Evolutionary conservation across 2,888 invertebrate genomes (phyloP).

Genomic region (Scelioninae gen. 1): DNA sequence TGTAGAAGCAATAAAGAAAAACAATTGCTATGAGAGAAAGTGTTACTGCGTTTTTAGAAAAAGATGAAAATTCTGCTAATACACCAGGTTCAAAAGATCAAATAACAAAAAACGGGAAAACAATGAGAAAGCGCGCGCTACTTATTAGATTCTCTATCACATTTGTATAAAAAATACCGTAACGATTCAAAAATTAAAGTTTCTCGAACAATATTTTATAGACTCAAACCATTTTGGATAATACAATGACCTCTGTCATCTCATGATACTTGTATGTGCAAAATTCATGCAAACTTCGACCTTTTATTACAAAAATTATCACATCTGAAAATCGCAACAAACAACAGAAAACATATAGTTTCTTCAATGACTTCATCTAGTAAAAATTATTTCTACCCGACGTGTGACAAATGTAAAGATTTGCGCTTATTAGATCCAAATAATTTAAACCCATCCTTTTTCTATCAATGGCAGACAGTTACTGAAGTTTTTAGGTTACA

Average conservation of each 20-base stretch:
- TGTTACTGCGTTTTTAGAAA: too few relatives aligned
- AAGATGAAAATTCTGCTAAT: too few relatives aligned
- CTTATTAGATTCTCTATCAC: too few relatives aligned
- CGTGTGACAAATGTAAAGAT: not conserved
- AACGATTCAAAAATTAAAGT: not conserved
- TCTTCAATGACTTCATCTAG: not conserved
- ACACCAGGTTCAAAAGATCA: too few relatives aligned
- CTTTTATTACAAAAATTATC: constrained; percentile 17
- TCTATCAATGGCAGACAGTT: constrained; percentile 24
- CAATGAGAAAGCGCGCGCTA: too few relatives aligned
- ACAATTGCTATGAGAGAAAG: too few relatives aligned
- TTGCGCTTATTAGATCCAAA: not conserved
- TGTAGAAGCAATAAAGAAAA: too few relatives aligned
- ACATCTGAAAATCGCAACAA: constrained; percentile 12
- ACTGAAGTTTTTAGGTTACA: constrained; percentile 13
- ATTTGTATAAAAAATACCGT: too few relatives aligned
- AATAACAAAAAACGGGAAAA: too few relatives aligned
- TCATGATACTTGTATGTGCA: constrained; percentile 22
- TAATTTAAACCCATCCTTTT: constrained; percentile 16
- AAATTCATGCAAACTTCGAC: constrained; percentile 20
- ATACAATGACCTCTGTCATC: constrained; percentile 10
- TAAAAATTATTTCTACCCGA: not conserved
- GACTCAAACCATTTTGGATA: not conserved
- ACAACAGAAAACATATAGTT: not conserved
- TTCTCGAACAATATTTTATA: constrained; percentile 34